Evolutionary conservation across 2,113 vertebrate species (phyloP).

Genomic region (Gadus macrocephalus): DNA sequence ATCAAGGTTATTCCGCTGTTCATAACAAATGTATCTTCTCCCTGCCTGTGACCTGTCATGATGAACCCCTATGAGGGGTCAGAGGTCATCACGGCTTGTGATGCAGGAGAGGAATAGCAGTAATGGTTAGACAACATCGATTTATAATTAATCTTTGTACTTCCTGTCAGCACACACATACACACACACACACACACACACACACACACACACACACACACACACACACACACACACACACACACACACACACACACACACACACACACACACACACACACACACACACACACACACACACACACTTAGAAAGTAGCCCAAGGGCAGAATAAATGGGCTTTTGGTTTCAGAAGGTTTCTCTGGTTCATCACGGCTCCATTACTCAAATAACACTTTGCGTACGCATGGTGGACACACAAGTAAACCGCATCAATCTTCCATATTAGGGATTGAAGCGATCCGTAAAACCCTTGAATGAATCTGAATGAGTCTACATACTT

Average conservation of each 20-base stretch:
- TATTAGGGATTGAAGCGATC: no score
- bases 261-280: not conserved
- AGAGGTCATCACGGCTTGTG: slow-evolving; percentile 19
- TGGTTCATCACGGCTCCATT: slow-evolving; percentile 16
- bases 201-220: slow-evolving; percentile 18
- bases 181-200: not conserved
- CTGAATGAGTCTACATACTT: no score
- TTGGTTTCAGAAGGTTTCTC: slow-evolving; percentile 5
- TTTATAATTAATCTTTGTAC: slow-evolving; percentile 48
- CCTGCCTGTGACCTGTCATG: slow-evolving; percentile 11
- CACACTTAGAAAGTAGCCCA: slow-evolving; percentile 7
- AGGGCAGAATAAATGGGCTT: slow-evolving; percentile 13
- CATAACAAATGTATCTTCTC: not conserved
- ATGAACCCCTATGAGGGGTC: slow-evolving; percentile 40
- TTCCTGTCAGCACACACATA: slow-evolving; percentile 28
- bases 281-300: not conserved
- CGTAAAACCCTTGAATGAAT: no score
- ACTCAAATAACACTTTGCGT: slow-evolving; percentile 16
- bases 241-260: not conserved
- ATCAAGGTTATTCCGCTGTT: slow-evolving; percentile 30
- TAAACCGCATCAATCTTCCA: slow-evolving; percentile 6
- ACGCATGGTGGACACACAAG: slow-evolving; percentile 27
- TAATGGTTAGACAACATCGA: slow-evolving; percentile 36
- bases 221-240: not conserved
- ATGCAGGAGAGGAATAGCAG: slow-evolving; percentile 26